A percentile compares a stretch with the other conserved stretches of the same genome.
Conservation (phyloP, 2,888 invertebrate genomes). For the Incurvaria masculella region DNA sequence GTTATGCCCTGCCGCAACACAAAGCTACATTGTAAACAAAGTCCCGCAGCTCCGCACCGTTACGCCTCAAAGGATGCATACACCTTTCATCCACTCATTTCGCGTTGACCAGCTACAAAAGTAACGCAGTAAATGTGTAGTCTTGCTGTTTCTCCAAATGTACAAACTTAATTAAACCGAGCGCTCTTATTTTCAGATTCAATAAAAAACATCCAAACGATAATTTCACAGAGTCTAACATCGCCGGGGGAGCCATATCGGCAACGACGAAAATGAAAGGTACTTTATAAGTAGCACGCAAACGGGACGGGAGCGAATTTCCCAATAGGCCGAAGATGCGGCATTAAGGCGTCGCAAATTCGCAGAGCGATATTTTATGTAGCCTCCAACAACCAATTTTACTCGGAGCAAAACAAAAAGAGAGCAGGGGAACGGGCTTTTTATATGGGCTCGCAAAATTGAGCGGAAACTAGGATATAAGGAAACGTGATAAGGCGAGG, state of each 20-base stretch:
- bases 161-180: no score
- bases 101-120: no score
- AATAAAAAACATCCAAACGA: no score
- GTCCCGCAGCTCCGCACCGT: no score
- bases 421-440: slow-evolving; percentile 28
- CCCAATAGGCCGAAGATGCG: slow-evolving; percentile 17
- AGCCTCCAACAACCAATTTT: slow-evolving; percentile 25
- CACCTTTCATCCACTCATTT: no score
- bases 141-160: no score
- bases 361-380: slow-evolving; percentile 31
- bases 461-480: slow-evolving; percentile 49
- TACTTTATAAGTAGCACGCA: neutral
- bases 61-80: no score
- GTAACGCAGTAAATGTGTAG: no score
- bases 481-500: slow-evolving; percentile 48
- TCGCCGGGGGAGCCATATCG: neutral
- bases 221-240: no score
- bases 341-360: slow-evolving; percentile 23
- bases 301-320: slow-evolving; percentile 15
- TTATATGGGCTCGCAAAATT: slow-evolving; percentile 42
- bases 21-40: no score
- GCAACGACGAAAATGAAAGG: slow-evolving; percentile 2
- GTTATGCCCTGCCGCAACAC: slow-evolving; percentile 64
- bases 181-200: no score
- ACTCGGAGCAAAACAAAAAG: slow-evolving; percentile 23